These are phyloP conservation scores for Gasteruption jaculator DNA, from an alignment of 2,888 invertebrate genomes.

Conservation along the genomic window DNA sequence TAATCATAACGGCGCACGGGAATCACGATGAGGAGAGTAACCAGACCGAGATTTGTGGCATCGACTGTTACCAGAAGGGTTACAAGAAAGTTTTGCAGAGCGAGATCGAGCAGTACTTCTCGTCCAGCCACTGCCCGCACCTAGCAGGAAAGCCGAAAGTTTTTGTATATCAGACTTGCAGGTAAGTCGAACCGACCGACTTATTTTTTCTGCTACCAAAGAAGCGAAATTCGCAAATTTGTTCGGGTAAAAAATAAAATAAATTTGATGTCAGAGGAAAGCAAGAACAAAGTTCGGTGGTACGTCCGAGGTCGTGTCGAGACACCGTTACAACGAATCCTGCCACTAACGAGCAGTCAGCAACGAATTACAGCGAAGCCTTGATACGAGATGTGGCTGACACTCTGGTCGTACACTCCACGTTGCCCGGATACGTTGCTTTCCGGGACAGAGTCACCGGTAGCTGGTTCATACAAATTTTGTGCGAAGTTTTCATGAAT, in stretches of 20 bases:
- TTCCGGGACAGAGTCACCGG: constrained; percentile 56
- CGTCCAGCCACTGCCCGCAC: constrained; percentile 48
- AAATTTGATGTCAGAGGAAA: constrained; percentile 27
- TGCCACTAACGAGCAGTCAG: constrained; percentile 13
- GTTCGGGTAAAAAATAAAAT: no score
- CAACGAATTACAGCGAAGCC: constrained; percentile 20
- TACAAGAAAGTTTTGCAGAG: constrained; percentile 30
- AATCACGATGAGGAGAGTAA: constrained; percentile 22
- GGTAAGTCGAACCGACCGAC: no score
- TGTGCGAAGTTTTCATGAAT: constrained; percentile 54
- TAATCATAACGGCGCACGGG: constrained; percentile 45
- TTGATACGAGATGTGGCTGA: constrained; percentile 52
- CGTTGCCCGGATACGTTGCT: constrained; percentile 53
- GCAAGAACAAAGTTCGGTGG: constrained; percentile 24
- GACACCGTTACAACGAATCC: constrained; percentile 3
- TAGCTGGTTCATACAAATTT: constrained; percentile 60
- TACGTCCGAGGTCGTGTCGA: constrained; percentile 18
- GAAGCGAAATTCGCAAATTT: no score
- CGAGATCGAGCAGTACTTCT: constrained; percentile 49
- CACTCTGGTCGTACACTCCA: constrained; percentile 56
- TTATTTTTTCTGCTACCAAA: no score
- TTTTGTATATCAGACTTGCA: constrained; percentile 59
- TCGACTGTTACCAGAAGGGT: constrained; percentile 24
- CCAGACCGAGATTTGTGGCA: constrained; percentile 35
- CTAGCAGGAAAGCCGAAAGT: constrained; percentile 58